Evolutionary conservation across 2,113 vertebrate species (phyloP).

Genomic region (Meles meles): DNA sequence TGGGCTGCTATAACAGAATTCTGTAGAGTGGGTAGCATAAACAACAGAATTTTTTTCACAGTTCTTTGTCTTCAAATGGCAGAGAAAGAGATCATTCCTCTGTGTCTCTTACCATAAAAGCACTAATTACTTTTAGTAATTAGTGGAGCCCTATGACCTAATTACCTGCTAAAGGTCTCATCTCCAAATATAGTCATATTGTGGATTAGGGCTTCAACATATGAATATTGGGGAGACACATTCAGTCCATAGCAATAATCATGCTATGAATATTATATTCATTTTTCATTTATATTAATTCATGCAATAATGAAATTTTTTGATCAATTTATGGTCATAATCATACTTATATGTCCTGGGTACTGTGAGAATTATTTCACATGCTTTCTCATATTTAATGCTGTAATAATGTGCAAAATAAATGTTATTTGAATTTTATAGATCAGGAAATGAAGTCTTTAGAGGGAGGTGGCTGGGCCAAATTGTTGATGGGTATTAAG

Average conservation of each 20-base stretch:
- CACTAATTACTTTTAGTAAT: not conserved
- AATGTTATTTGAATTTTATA: not conserved
- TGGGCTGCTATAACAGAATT: not conserved
- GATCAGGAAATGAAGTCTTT: not conserved
- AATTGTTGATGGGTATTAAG: not conserved
- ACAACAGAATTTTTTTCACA: not conserved
- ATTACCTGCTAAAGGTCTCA: not conserved
- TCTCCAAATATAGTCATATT: not conserved
- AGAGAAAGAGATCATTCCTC: not conserved
- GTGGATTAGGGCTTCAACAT: not conserved
- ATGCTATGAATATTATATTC: not conserved
- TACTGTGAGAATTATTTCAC: not conserved
- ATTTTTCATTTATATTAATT: not conserved
- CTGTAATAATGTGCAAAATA: not conserved
- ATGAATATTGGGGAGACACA: not conserved
- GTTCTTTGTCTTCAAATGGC: not conserved
- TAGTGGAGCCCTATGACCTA: not conserved
- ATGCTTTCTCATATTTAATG: not conserved
- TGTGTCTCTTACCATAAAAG: not conserved
- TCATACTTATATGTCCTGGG: not conserved
- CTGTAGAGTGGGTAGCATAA: not conserved
- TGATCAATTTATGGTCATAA: not conserved
- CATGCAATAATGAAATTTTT: not conserved
- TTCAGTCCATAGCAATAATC: not conserved
- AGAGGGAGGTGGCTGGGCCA: not conserved